A percentile compares a stretch with the other conserved stretches of the same genome.
Conservation (phyloP, 2,113 vertebrate genomes). For the Atlantisia rogersi region DNA sequence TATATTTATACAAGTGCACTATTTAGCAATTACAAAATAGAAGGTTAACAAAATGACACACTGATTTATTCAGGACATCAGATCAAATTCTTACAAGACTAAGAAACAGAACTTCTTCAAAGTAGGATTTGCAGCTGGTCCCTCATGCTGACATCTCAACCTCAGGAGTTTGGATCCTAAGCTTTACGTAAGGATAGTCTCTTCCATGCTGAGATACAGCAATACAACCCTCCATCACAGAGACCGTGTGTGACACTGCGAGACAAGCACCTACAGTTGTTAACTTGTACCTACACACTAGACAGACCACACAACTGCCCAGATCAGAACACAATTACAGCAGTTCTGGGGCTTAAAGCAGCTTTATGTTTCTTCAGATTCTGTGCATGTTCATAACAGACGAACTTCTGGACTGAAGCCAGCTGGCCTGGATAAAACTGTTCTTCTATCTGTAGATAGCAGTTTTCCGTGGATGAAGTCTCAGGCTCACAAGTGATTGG, state of each 20-base stretch:
- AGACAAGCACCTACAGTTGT: neutral
- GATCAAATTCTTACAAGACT: conserved; percentile 57
- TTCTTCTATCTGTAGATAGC: neutral
- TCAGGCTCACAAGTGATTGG: neutral
- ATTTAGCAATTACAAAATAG: conserved; percentile 63
- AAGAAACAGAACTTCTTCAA: conserved; percentile 19
- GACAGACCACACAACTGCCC: neutral
- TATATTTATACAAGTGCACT: conserved; percentile 69
- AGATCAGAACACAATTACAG: neutral
- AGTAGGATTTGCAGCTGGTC: conserved; percentile 45
- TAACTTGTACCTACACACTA: neutral
- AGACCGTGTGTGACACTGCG: neutral
- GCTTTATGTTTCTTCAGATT: conserved; percentile 29
- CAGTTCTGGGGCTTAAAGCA: conserved; percentile 3
- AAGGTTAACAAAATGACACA: conserved; percentile 59
- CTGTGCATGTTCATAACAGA: conserved; percentile 4
- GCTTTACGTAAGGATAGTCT: conserved; percentile 17
- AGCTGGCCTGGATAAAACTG: neutral
- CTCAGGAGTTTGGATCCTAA: neutral
- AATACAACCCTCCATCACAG: neutral
- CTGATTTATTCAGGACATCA: conserved; percentile 38
- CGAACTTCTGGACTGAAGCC: neutral
- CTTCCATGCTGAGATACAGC: conserved; percentile 8
- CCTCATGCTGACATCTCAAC: neutral
- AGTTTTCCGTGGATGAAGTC: neutral